Percentiles rank a stretch among this genome's conserved stretches.
Conservation (phyloP, 2,113 vertebrate species). For the Galemys pyrenaicus region DNA sequence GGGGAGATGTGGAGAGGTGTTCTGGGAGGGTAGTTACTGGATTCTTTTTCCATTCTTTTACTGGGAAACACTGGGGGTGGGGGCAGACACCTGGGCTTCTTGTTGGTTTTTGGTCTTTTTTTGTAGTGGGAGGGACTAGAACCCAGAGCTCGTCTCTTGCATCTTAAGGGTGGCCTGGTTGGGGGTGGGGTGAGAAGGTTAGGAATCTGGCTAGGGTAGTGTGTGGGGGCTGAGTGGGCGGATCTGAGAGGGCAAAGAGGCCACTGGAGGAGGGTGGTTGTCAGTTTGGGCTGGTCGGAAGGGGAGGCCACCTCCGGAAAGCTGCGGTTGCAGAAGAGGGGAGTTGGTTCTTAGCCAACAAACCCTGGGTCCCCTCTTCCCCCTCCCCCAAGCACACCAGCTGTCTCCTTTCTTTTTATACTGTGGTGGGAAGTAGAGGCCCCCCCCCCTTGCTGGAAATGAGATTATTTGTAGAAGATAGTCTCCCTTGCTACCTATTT, state of each 20-base stretch:
- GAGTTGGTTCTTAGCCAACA: conserved; percentile 73
- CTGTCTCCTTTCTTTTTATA: conserved; percentile 80
- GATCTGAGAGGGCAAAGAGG: conserved; percentile 19
- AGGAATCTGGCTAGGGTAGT: not conserved
- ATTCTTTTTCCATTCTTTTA: not conserved
- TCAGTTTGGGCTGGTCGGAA: conserved; percentile 75
- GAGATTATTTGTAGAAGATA: conserved; percentile 53
- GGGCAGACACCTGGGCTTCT: no score
- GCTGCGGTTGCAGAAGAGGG: conserved; percentile 76
- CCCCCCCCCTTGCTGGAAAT: conserved; percentile 33
- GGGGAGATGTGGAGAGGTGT: not conserved
- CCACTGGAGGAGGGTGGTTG: conserved; percentile 41
- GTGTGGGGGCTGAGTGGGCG: not conserved
- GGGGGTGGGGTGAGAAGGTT: not conserved
- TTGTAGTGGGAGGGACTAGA: not conserved
- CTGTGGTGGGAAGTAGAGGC: conserved; percentile 61
- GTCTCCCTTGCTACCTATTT: conserved; percentile 10
- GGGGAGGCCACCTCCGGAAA: conserved; percentile 74
- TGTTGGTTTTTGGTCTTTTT: no score
- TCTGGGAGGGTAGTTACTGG: not conserved
- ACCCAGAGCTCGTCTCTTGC: not conserved
- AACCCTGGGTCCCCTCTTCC: conserved; percentile 64
- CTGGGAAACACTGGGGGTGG: not conserved
- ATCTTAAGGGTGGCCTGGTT: not conserved
- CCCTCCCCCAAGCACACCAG: conserved; percentile 66